Evolutionary conservation across 2,113 vertebrate genomes (phyloP), one percentile per base, ranked within the genome.

Genomic region (Phainopepla nitens): DNA sequence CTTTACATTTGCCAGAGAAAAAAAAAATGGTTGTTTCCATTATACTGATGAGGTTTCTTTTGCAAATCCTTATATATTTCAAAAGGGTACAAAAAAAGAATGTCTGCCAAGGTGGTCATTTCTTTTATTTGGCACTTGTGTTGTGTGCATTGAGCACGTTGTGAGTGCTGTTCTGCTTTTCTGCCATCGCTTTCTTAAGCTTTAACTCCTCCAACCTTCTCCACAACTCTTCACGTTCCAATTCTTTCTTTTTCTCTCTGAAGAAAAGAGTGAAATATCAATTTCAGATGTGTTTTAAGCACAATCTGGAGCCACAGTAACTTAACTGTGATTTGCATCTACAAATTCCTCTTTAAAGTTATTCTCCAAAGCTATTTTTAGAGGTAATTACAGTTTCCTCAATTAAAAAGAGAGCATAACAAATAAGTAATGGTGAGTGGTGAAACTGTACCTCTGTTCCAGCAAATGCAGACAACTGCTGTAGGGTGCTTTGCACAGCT

Each of bases 161-260:
- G 84, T 98, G 98, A 95, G 98, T 97, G 97, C 98, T 99, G 97
- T 98, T 99, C 94, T 99, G 99, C 69, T 98, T 98, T 49, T 98
- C 98, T 54, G 97, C 90, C 87, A 98, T 89, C 1, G 92, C 90
- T 91, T 98, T 98, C 87, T 98, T 98, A 29, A 99, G 97, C 95
- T 97, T 97, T 82, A 99, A 80, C 93, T 99, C 98, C 33, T 99
- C 99, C 64, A 99, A 92, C 91, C 98, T 99, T 97, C 98, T 98
- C 99, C 99, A 99, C 87, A 99, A 86, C 97, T 99, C 99, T 92
- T 99, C 99, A 44, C 99, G 98, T 97, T 99, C 99, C 97, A 99
- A 97, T 98, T 99, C 99, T 77, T 99, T 99, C 97, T 99, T 99
- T 97, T 99, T 99, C 98, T 99, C 99, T 98, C 99, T 99, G 97